Evolutionary conservation across 2,888 invertebrate species (phyloP), one percentile per base, ranked within the genome.

Genomic region (Rapana venosa): DNA sequence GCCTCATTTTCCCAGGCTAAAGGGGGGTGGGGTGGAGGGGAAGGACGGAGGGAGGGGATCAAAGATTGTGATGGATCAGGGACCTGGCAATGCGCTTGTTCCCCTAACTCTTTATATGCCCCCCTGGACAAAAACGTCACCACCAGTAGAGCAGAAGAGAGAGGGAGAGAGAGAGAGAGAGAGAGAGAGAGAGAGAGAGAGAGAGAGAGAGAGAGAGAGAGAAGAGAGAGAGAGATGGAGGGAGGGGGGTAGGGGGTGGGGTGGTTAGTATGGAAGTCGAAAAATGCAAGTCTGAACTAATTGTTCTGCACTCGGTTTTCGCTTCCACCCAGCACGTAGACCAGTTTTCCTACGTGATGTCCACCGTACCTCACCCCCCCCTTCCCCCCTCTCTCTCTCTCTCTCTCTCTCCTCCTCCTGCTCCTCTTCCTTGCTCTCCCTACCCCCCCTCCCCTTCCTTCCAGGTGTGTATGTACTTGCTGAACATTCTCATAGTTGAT

Each of bases 41-140:
- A n/a, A n/a, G n/a, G n/a, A n/a, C n/a, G n/a, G n/a, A n/a, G n/a
- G n/a, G n/a, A n/a, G 6, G 26, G 35, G 87, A 87, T 77, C 87
- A 87, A 87, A 87, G 87, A 77, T 87, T 70, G 15, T 77, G 87
- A 87, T 87, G 87, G 77, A 77, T 13, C 86, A 66, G 22, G 66
- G 86, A 56, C 17, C 86, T 84, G 20, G 30, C 17, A 2, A 47
- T 13, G 47, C 30, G 83, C 47, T 84, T 84, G 83, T 84, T 84
- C 83, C 70, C 26, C 70, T 70, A 26, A 26, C 70, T 70, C 70
- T 70, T 26, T 70, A 6, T 26, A 6, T 70, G 26, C 26, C 20
- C 70, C 22, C 26, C 70, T 5, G n/a, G n/a, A n/a, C n/a, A n/a
- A n/a, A n/a, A n/a, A n/a, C 58, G 8, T 15, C 58, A 58, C 58